Evolutionary conservation across 2,797 vertebrate genomes (phyloP).

Genomic region (Pseudochromis fuscus): DNA sequence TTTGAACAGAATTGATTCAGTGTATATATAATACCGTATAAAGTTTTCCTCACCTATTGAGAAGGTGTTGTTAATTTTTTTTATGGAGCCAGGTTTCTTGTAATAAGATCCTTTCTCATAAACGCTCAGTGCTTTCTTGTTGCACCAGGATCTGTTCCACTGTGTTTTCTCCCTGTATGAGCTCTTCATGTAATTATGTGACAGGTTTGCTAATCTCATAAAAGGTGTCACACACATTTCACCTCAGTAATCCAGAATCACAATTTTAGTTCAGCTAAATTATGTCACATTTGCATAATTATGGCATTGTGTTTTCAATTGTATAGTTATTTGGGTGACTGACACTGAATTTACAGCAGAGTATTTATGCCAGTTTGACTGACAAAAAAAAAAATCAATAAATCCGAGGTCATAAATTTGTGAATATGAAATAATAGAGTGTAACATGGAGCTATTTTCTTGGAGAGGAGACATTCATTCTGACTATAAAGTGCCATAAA

Average conservation of each 20-base stretch:
- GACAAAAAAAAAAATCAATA: background rate
- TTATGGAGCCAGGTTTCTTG: slow-evolving; percentile 3
- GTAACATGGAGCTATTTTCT: background rate
- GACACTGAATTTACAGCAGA: slow-evolving; percentile 14
- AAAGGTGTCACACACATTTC: slow-evolving; percentile 55
- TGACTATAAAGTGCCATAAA: slow-evolving; percentile 18
- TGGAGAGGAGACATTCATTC: slow-evolving; percentile 7
- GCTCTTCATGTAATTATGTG: slow-evolving; percentile 48
- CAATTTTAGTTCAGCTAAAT: slow-evolving; percentile 34
- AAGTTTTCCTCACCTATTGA: background rate
- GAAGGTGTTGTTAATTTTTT: slow-evolving; percentile 20
- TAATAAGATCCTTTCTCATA: slow-evolving; percentile 28
- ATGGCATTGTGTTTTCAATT: slow-evolving; percentile 8
- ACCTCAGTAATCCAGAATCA: slow-evolving; percentile 28
- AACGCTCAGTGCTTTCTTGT: slow-evolving; percentile 24
- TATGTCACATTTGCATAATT: slow-evolving; percentile 42
- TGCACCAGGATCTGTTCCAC: slow-evolving; percentile 49
- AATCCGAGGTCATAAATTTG: slow-evolving; percentile 8
- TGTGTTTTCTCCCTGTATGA: slow-evolving; percentile 32
- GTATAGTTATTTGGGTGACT: slow-evolving; percentile 25
- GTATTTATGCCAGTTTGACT: slow-evolving; percentile 2
- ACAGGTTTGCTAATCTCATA: slow-evolving; percentile 57
- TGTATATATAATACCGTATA: background rate
- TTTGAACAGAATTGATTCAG: background rate
- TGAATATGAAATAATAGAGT: slow-evolving; percentile 10